Evolutionary conservation across 2,888 invertebrate species (phyloP), one percentile per base, ranked within the genome.

Genomic region (Eristalis intricaria): DNA sequence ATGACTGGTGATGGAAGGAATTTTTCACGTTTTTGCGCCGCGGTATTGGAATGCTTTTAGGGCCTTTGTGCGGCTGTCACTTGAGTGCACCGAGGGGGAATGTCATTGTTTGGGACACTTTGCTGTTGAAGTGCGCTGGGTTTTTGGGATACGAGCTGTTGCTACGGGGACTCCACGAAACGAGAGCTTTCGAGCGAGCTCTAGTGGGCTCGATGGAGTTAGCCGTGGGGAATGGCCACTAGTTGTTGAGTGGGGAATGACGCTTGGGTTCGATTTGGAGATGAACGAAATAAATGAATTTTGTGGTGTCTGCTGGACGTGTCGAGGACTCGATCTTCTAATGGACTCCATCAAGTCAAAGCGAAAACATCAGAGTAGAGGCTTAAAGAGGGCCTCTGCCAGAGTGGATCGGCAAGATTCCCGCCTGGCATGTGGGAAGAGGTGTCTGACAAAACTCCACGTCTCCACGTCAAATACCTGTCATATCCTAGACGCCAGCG

Each of bases 1-100:
- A 50, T 65, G 70, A 74, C 32, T 56, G 61, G 56, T 79, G 84
- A 84, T 79, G 70, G 80, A 80, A 75, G 61, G 76, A 56, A 68
- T 84, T 79, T 74, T 79, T 70, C 58, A 13, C 10, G 11, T 40
- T 69, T 11, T 23, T 43, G 8, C n/a, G 43, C 15, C 43, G 43
- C 15, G 50, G 50, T n/a, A 40, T 61, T 61, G 81, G 66, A 76
- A 64, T 77, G 76, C 66, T 84, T 85, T 85, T 77, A 81, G 60
- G 73, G 66, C 43, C 35, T 81, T 85, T 81, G 71, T 69, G 76
- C 32, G 76, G 56, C 43, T 76, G 85, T 85, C 81, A 81, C 85
- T 85, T 71, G 75, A 76, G 75, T 66, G 38, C 61, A 4, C 15
- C 23, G 7, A 61, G 32, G 38, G 10, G 13, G 35, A 26, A 26